These are phyloP conservation scores for Brachyptera risi DNA, from an alignment of 2,888 invertebrate species.

Conservation along the genomic window DNA sequence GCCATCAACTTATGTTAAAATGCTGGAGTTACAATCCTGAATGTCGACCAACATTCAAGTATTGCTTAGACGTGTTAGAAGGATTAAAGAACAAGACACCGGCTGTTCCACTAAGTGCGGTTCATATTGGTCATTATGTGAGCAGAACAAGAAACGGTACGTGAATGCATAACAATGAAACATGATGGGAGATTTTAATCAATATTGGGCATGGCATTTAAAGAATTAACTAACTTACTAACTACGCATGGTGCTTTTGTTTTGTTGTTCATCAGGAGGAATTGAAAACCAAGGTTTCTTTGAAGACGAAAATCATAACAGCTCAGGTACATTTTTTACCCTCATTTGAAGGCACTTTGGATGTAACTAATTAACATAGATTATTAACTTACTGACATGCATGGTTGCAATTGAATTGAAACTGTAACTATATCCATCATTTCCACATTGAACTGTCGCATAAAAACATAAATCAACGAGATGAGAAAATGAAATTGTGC, in stretches of 20 bases:
- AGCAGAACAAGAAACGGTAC: constrained; percentile 47
- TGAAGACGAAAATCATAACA: constrained; percentile 68
- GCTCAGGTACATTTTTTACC: constrained; percentile 51
- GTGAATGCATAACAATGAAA: constrained; percentile 26
- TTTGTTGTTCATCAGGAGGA: constrained; percentile 47
- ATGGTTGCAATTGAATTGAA: too few species aligned
- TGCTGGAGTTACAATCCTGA: constrained; percentile 87
- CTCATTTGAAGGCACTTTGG: too few species aligned
- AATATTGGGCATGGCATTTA: background rate
- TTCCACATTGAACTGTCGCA: too few species aligned
- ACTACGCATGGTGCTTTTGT: constrained; percentile 21
- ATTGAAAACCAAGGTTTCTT: constrained; percentile 76
- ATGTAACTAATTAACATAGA: too few species aligned
- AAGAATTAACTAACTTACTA: constrained; percentile 17
- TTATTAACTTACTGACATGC: too few species aligned
- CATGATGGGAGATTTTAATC: background rate
- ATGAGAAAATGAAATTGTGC: too few species aligned
- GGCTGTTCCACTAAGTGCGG: constrained; percentile 43
- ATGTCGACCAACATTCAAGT: constrained; percentile 80
- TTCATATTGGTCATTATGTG: constrained; percentile 49
- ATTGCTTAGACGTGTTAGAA: constrained; percentile 65
- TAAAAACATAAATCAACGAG: too few species aligned
- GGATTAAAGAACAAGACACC: constrained; percentile 39
- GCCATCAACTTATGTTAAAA: constrained; percentile 77
- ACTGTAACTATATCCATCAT: too few species aligned